A percentile compares a stretch with the other conserved stretches of the same genome.
These are phyloP conservation scores for Microcebus tavaratra DNA, from an alignment of 2,113 vertebrate species.

Conservation along the genomic window DNA sequence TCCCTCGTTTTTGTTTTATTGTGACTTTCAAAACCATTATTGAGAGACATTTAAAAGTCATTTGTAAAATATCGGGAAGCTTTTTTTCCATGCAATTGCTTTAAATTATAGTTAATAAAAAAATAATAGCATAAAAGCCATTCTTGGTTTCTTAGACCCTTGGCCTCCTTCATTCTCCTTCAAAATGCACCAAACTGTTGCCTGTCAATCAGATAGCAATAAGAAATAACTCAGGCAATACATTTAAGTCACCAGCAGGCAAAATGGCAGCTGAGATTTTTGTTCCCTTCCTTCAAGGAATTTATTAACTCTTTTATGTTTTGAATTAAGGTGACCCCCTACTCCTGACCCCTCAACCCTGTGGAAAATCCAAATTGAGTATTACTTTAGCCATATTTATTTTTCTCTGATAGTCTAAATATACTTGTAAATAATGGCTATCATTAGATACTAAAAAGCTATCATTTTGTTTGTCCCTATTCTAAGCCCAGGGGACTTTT, in stretches of 20 bases:
- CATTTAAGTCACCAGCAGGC: neutral
- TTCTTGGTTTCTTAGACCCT: neutral
- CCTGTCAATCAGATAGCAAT: neutral
- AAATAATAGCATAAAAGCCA: neutral
- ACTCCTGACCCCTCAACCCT: neutral
- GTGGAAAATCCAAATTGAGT: slow-evolving; percentile 2
- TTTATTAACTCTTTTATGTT: slow-evolving; percentile 26
- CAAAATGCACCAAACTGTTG: neutral
- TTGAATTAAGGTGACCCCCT: neutral
- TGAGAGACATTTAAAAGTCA: neutral
- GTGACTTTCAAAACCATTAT: neutral
- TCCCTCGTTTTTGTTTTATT: neutral
- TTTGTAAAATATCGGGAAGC: slow-evolving; percentile 16
- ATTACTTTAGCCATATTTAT: slow-evolving; percentile 29
- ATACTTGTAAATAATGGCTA: neutral
- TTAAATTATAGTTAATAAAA: slow-evolving; percentile 27
- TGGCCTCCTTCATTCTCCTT: neutral
- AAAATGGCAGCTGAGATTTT: neutral
- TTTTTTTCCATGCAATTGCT: neutral
- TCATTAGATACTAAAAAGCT: neutral
- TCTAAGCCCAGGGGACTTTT: neutral
- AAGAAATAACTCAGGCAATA: slow-evolving; percentile 6
- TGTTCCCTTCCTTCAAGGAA: neutral
- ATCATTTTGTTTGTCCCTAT: slow-evolving; percentile 44
- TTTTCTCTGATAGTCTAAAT: slow-evolving; percentile 21